Evolutionary conservation across 1,140 invertebrate species (phyloP), one percentile per base, ranked within the genome.

Genomic region (Drosophila mayri): DNA sequence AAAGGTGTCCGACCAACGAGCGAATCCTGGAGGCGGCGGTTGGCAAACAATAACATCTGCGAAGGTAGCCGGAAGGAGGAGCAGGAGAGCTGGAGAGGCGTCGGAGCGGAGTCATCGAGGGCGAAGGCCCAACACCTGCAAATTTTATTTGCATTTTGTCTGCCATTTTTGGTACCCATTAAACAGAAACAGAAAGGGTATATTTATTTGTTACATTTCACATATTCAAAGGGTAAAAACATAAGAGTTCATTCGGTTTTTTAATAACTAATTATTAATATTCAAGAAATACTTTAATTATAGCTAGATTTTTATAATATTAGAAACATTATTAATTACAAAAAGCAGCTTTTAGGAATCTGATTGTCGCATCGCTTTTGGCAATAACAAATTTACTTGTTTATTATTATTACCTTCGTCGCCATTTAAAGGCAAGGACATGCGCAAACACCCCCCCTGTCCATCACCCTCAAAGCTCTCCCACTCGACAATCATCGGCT

Each of bases 31-130:
- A 43, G 44, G 35, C 44, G 57, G 35, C 41, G 44, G 49, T 44
- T 54, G 64, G 76, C 85, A 87, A 87, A 88, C 85, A 90, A 47
- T 62, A 88, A 90, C 85, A 88, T 81, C 84, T 88, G 85, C 80
- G 52, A 18, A 50, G 22, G 22, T 25, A n/a, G 58, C 18, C 52
- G 30, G 20, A 6, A 22, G 32, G 9, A 0, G 14, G 35, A 16
- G 18, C 18, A 20, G 8, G 50, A 2, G 18, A 35, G 10, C 25
- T 18, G 25, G 3, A 20, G 18, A 22, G 11, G 43, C 20, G 3
- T 10, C 16, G 22, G 16, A 25, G 47, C n/a, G 25, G 30, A 76
- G 65, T 66, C 50, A 54, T 38, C 20, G 52, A 55, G 52, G 52
- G 35, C 79, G 58, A 52, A 59, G 79, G 73, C 52, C 14, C 71